Percentiles rank a stretch among this genome's conserved stretches.
These are phyloP conservation scores for Serilophus lunatus DNA, from an alignment of 2,113 vertebrate genomes.

Conservation along the genomic window DNA sequence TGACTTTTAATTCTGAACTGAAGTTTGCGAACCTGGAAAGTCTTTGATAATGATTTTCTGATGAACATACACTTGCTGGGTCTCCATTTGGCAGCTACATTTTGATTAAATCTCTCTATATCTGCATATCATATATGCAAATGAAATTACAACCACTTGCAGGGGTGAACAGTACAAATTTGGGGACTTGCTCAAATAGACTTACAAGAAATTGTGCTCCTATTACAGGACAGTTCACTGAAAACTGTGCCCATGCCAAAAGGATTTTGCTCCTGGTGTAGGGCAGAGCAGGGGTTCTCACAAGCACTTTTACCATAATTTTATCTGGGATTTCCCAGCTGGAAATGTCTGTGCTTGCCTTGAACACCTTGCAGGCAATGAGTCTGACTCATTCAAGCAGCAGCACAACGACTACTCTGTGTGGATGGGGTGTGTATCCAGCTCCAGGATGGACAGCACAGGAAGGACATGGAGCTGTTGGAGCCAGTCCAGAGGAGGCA, in stretches of 20 bases:
- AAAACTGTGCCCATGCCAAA: not conserved
- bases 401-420: not conserved
- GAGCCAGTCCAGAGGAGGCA: not conserved
- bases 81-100: not conserved
- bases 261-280: not conserved
- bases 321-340: not conserved
- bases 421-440: not conserved
- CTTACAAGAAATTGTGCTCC: not conserved
- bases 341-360: not conserved
- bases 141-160: slow-evolving; percentile 9
- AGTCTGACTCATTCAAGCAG: not conserved
- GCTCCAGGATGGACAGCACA: not conserved
- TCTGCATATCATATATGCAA: slow-evolving; percentile 11
- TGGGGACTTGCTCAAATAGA: not conserved
- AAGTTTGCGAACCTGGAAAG: slow-evolving; percentile 36
- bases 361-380: not conserved
- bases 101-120: slow-evolving; percentile 7
- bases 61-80: not conserved
- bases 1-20: slow-evolving; percentile 14
- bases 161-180: not conserved
- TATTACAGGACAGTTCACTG: not conserved
- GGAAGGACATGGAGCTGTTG: not conserved
- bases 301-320: fast-evolving
- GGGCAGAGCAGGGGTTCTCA: not conserved
- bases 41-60: slow-evolving; percentile 43